Evolutionary conservation across 2,113 vertebrate genomes (phyloP).

Genomic region (Myodes glareolus): DNA sequence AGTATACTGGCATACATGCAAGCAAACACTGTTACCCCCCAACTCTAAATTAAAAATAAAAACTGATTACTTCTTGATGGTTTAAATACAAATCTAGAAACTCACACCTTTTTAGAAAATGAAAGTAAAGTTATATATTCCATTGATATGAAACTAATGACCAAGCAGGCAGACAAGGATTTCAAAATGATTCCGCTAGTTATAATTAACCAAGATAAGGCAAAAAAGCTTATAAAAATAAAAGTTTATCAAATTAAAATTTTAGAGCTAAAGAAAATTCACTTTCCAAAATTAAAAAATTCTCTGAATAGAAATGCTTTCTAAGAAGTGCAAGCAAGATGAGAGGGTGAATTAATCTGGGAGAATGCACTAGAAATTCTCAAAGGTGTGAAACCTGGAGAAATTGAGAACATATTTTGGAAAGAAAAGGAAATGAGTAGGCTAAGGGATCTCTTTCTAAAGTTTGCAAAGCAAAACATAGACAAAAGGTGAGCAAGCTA

Average conservation of each 20-base stretch:
- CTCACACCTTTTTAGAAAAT: neutral
- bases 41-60: too few species aligned
- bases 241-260: conserved; percentile 3
- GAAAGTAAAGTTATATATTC: neutral
- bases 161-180: neutral
- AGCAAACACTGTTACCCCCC: too few species aligned
- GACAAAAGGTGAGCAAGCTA: neutral
- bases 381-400: neutral
- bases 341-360: neutral
- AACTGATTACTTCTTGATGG: too few species aligned
- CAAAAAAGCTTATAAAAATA: neutral
- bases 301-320: neutral
- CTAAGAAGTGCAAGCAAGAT: neutral
- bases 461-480: neutral
- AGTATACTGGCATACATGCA: too few species aligned
- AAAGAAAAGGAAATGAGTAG: neutral
- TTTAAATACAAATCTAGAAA: neutral
- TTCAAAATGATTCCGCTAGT: neutral
- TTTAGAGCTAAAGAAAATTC: neutral
- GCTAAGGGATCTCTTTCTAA: neutral
- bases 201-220: neutral
- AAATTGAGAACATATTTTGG: neutral
- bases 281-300: neutral
- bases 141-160: conserved; percentile 14
- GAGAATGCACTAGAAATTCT: neutral